Conservation (phyloP, 2,888 invertebrate genomes). For the Acleris holmiana region DNA sequence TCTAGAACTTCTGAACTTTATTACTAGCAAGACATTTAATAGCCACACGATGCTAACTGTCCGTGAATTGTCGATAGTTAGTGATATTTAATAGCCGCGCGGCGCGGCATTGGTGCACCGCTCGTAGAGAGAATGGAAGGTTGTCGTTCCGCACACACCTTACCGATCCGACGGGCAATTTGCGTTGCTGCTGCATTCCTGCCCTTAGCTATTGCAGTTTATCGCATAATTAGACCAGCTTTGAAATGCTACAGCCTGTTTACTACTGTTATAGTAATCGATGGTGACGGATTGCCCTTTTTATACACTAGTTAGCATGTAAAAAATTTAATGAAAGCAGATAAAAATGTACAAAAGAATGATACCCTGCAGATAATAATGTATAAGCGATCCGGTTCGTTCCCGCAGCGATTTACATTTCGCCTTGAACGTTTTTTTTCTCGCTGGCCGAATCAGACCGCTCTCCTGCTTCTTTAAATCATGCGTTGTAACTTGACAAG, state of each 20-base stretch:
- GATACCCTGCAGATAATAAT: conserved; percentile 4
- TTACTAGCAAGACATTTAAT: conserved; percentile 7
- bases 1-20: conserved; percentile 6
- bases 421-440: conserved; percentile 35
- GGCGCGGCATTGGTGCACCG: conserved; percentile 65
- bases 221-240: conserved; percentile 58
- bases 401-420: conserved; percentile 35
- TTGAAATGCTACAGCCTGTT: conserved; percentile 43
- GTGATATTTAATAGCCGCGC: conserved; percentile 70
- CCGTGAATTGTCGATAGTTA: conserved; percentile 19
- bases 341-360: conserved; percentile 15
- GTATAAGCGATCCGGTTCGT: conserved; percentile 12
- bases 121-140: conserved; percentile 74
- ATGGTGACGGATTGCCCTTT: conserved; percentile 22
- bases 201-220: conserved; percentile 60
- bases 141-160: conserved; percentile 71
- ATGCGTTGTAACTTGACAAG: conserved; percentile 39
- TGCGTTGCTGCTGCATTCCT: conserved; percentile 64
- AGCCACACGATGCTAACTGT: conserved; percentile 5
- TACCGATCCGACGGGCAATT: conserved; percentile 63
- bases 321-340: conserved; percentile 11
- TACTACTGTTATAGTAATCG: conserved; percentile 35
- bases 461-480: conserved; percentile 38
- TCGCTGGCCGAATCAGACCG: conserved; percentile 25
- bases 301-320: not conserved